Evolutionary conservation across 2,888 invertebrate species (phyloP).

Genomic region (Dioctria rufipes): DNA sequence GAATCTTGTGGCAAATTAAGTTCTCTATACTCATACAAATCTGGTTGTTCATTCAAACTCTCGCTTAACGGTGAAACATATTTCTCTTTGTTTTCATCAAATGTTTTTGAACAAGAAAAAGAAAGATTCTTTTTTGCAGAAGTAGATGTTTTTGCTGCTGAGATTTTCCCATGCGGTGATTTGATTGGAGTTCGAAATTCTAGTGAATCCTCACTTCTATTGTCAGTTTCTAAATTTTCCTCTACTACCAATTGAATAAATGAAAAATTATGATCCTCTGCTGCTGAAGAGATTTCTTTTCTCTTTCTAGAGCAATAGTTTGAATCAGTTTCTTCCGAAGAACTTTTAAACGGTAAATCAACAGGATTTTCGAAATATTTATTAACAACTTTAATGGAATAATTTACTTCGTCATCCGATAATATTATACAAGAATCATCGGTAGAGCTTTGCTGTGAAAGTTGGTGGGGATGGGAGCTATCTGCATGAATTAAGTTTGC

Average conservation of each 20-base stretch:
- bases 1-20: neutral
- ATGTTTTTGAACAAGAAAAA: neutral
- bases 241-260: constrained; percentile 14
- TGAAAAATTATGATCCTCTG: neutral
- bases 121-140: constrained; percentile 22
- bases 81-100: neutral
- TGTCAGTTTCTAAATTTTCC: neutral
- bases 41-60: neutral
- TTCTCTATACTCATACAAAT: neutral
- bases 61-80: neutral
- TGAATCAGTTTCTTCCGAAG: neutral
- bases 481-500: neutral
- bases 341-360: constrained; percentile 23
- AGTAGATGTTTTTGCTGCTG: neutral
- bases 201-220: constrained; percentile 7
- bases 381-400: constrained; percentile 71
- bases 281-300: neutral
- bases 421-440: constrained; percentile 67
- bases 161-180: neutral
- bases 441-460: constrained; percentile 36
- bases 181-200: constrained; percentile 1
- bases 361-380: neutral
- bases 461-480: neutral
- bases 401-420: constrained; percentile 77
- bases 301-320: neutral